Evolutionary conservation across 2,113 vertebrate genomes (phyloP).

Genomic region (Pelvicachromis taeniatus): DNA sequence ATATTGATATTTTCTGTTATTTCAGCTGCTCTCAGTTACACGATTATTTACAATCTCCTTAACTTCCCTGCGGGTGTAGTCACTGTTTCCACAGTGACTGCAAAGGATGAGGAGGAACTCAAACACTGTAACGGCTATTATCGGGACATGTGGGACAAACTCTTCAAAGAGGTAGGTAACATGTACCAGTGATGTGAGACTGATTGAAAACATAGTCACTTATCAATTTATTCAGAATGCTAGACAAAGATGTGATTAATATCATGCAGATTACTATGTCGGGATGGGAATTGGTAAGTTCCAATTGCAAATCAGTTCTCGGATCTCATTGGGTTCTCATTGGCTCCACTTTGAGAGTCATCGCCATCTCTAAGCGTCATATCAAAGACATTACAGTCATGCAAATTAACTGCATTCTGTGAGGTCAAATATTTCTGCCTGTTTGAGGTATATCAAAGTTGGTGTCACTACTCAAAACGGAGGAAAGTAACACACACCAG

Average conservation of each 20-base stretch:
- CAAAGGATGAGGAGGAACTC: conserved; percentile 82
- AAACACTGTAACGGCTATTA: conserved; percentile 72
- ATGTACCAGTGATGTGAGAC: neutral
- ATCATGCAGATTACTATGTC: neutral
- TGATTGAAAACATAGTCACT: rapidly evolving
- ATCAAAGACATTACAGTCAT: neutral
- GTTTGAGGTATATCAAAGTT: neutral
- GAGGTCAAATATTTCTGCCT: neutral
- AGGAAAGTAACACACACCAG: neutral
- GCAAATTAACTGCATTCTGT: neutral
- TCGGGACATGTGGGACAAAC: conserved; percentile 77
- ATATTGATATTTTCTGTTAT: neutral
- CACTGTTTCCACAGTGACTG: conserved; percentile 79
- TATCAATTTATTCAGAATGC: neutral
- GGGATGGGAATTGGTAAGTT: neutral
- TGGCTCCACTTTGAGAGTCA: neutral
- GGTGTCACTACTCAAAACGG: neutral
- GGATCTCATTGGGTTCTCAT: neutral
- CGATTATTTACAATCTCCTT: conserved; percentile 79
- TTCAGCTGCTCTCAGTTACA: conserved; percentile 71
- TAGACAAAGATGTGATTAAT: neutral
- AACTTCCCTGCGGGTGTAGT: conserved; percentile 84
- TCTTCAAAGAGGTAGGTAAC: conserved; percentile 73
- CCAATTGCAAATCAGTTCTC: neutral
- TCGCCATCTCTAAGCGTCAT: neutral